Evolutionary conservation across 37 sponge, comb jelly and placozoan species (phyloP), one percentile per base, ranked within the genome.

Genomic region (Oscarella lobularis): DNA sequence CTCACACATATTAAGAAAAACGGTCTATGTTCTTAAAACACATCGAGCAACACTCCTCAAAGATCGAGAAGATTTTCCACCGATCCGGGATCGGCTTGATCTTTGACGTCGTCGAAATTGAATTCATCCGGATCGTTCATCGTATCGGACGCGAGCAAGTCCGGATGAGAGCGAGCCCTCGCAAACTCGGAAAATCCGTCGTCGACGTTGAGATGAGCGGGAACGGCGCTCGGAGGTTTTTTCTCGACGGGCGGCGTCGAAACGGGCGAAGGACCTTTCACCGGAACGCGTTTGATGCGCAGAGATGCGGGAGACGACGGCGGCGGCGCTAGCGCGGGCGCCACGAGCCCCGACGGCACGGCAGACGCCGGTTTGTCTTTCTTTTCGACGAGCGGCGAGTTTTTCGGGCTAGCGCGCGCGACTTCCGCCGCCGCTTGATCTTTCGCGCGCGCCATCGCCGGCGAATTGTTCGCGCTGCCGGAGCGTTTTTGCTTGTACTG

Each of bases 111-210:
- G 5, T 5, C 71, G 35, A 4, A 30, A 35, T 68, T 14, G 31
- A 68, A 68, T 29, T 14, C 71, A 4, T 4, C 31, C 6, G 6
- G 31, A 9, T 9, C 20, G 60, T 9, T 20, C 14, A 9, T 20
- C 5, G 31, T 68, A 14, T 68, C 31, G 33, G 6, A 29, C 6
- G 29, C 71, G 35, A 90, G 77, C 36, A 90, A 83, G 72, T 90
- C 82, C 1, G 91, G 91, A 37, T 90, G 85, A n/a, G 91, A 90
- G 20, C 91, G 76, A 2, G 91, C 84, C 40, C 81, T 83, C 37
- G 91, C 91, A 27, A 90, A 74, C 71, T 87, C 32, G 5, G 80
- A 55, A 73, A 90, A 90, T 32, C 84, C 87, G 1, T 87, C 87
- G 39, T 90, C 86, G 0, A 72, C 6, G 31, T 68, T 35, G 31